Conservation (phyloP, 1,140 invertebrate species). For the Pararge aegeria region DNA sequence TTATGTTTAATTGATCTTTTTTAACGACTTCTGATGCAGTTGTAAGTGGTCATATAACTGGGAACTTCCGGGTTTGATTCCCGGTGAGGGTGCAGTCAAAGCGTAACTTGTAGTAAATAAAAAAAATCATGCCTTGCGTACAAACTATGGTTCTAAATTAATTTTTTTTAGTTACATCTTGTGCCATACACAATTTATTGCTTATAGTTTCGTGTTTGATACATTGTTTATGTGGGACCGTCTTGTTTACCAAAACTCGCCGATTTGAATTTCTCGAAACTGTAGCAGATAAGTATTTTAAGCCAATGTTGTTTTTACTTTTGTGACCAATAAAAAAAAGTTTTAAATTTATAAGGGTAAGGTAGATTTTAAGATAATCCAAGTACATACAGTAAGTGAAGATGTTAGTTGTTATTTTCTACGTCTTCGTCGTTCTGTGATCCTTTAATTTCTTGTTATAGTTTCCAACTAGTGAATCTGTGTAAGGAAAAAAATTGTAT, state of each 20-base stretch:
- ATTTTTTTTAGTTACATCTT: no score
- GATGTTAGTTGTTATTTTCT: constrained; percentile 62
- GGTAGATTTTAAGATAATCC: constrained; percentile 57
- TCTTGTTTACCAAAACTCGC: not conserved
- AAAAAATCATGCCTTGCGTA: not conserved
- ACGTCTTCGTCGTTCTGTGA: constrained; percentile 74
- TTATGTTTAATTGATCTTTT: not conserved
- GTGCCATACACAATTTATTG: no score
- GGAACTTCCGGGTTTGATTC: no score
- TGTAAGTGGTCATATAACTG: no score
- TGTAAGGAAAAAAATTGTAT: constrained; percentile 59
- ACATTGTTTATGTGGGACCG: not conserved
- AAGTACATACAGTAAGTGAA: constrained; percentile 58
- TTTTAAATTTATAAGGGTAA: constrained; percentile 63
- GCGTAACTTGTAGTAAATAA: no score
- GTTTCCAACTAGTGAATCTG: constrained; percentile 56
- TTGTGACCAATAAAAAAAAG: constrained; percentile 67
- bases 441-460: constrained; percentile 70
- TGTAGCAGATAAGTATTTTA: constrained; percentile 60
- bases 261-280: constrained; percentile 47
- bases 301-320: constrained; percentile 68
- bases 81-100: no score
- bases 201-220: not conserved
- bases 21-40: no score
- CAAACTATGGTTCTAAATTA: not conserved